phyloP scores from a whole-genome alignment of 2,113 vertebrate genomes.

The Ochotona curzoniae region DNA sequence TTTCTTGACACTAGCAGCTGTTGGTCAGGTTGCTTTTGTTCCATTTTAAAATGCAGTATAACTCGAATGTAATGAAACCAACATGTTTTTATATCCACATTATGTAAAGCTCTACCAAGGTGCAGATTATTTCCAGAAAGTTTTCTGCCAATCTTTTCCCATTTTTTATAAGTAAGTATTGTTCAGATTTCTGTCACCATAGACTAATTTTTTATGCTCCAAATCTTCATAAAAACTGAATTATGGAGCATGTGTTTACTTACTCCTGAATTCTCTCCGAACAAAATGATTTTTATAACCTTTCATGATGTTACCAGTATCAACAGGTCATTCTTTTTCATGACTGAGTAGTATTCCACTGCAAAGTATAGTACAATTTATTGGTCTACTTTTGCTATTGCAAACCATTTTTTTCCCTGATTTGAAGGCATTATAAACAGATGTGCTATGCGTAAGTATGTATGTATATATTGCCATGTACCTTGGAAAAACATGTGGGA shows the following conservation, averaged over 20 bases:
- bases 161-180: background rate
- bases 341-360: background rate
- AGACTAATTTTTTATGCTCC: background rate
- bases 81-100: background rate
- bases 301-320: background rate
- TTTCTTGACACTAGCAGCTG: background rate
- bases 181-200: background rate
- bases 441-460: background rate
- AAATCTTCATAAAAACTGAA: background rate
- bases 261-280: background rate
- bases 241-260: background rate
- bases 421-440: background rate
- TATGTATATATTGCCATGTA: background rate
- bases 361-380: background rate
- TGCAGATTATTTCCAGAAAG: slow-evolving; percentile 21
- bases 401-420: background rate
- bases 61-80: background rate
- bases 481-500: background rate
- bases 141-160: background rate
- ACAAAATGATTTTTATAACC: background rate
- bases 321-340: background rate
- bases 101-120: background rate
- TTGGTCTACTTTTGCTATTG: background rate
- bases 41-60: background rate
- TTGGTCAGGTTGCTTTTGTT: background rate